Evolutionary conservation across 1,140 invertebrate species (phyloP), one percentile per base, ranked within the genome.

Genomic region (Mesaphorura yosii): DNA sequence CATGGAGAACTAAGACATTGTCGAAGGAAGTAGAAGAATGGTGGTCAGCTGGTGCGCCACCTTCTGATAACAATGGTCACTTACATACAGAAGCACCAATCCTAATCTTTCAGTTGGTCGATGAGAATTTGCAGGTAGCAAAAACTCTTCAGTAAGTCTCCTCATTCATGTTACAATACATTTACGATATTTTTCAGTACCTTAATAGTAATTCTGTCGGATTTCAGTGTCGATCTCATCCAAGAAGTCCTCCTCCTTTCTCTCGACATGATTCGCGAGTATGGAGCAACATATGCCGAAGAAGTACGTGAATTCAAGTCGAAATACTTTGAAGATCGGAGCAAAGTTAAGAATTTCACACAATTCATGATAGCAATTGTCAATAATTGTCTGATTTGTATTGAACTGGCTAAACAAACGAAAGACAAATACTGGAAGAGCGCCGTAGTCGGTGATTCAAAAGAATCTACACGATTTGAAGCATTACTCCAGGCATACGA

Each of bases 71-170:
- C 44, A 76, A 83, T 62, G 76, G 76, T 25, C 89, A 84, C 66
- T 94, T 83, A 70, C 87, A 92, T 64, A 95, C 92, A 0, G 83
- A 88, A 41, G 81, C 92, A 10, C 92, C 94, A 3, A 83, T 95
- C 51, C 93, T 97, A 53, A 86, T 98, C 49, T 96, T 95, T 70
- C 87, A 96, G 73, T 98, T 98, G 93, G 88, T 98, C 51, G 88
- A 94, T 71, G 90, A 97, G 72, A 92, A 95, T 75, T 72, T 97
- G 31, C 84, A 93, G 76, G 86, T 92, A 0, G 79, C 82, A 5
- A 74, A 76, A 64, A 79, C 81, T 27, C 79, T 85, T 25, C 76
- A n/a, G n/a, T n/a, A n/a, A n/a, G n/a, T n/a, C n/a, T n/a, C n/a
- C n/a, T n/a, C n/a, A n/a, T n/a, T n/a, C n/a, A n/a, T n/a, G n/a